phyloP scores from a whole-genome alignment of 2,797 vertebrate genomes.

The Lithobates pipiens region DNA sequence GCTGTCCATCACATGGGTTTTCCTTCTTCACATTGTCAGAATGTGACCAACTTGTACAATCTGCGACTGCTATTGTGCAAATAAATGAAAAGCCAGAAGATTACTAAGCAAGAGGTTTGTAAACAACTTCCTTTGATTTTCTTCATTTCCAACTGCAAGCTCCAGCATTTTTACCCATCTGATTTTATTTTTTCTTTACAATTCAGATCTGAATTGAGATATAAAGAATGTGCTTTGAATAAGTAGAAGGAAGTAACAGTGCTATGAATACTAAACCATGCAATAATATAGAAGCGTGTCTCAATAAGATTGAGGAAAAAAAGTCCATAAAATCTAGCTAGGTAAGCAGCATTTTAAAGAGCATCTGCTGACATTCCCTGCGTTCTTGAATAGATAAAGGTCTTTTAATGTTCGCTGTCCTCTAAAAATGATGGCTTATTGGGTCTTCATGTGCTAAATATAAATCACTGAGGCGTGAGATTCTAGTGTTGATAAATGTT shows the following conservation, averaged over 20 bases:
- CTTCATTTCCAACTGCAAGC: conserved; percentile 53
- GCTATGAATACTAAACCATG: conserved; percentile 63
- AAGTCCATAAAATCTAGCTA: conserved; percentile 65
- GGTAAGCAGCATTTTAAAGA: conserved; percentile 60
- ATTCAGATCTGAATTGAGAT: conserved; percentile 59
- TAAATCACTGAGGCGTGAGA: conserved; percentile 39
- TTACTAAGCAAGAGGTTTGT: conserved; percentile 46
- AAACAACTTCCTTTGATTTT: conserved; percentile 48
- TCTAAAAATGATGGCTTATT: conserved; percentile 53
- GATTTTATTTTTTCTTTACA: conserved; percentile 57
- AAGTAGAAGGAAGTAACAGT: conserved; percentile 61
- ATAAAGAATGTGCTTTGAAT: conserved; percentile 61
- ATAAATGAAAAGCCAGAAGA: conserved; percentile 50
- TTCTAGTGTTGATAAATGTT: conserved; percentile 9
- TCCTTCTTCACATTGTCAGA: conserved; percentile 33
- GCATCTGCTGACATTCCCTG: conserved; percentile 63
- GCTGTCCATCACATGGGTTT: conserved; percentile 36
- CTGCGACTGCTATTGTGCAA: conserved; percentile 45
- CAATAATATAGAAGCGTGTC: conserved; percentile 60
- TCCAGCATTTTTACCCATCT: conserved; percentile 60
- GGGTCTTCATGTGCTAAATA: conserved; percentile 51
- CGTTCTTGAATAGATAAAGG: conserved; percentile 59
- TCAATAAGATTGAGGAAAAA: conserved; percentile 51
- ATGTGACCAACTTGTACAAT: conserved; percentile 21
- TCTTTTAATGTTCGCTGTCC: conserved; percentile 54